A percentile compares a stretch with the other conserved stretches of the same genome.
These are phyloP conservation scores for Leuciscus waleckii DNA, from an alignment of 2,797 vertebrate species.

Conservation along the genomic window DNA sequence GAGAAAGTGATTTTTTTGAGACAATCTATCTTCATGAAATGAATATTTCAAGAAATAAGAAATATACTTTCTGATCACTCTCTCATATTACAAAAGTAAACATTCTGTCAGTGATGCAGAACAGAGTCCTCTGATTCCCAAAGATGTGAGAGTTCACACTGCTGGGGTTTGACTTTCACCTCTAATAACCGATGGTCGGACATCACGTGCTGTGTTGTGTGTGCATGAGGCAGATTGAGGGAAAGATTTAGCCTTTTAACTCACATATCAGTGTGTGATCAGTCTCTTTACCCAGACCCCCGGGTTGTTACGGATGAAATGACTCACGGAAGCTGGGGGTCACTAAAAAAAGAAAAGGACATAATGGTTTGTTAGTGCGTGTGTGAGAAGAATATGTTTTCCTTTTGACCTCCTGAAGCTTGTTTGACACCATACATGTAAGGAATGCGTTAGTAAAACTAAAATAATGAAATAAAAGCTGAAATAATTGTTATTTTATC, in stretches of 20 bases:
- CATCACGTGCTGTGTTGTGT: constrained; percentile 49
- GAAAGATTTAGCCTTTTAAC: constrained; percentile 12
- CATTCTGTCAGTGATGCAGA: constrained; percentile 11
- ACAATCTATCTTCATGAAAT: background rate
- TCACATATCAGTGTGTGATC: constrained; percentile 19
- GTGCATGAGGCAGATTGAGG: background rate
- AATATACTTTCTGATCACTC: background rate
- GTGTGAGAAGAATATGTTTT: background rate
- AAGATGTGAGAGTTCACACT: background rate
- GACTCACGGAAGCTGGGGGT: background rate
- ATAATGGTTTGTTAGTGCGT: constrained; percentile 2
- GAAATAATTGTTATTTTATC: background rate
- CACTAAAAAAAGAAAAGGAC: background rate
- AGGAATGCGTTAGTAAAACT: background rate
- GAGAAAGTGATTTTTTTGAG: background rate
- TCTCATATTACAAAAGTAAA: constrained; percentile 14
- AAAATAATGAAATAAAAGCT: background rate
- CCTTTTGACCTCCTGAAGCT: background rate
- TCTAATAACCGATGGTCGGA: constrained; percentile 61
- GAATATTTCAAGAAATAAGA: background rate
- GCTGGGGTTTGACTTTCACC: constrained; percentile 62
- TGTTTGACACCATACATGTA: background rate
- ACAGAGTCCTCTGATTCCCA: background rate
- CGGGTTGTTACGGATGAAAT: background rate
- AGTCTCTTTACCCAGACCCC: constrained; percentile 18